Conservation (phyloP, 2,113 vertebrate species). For the Brachionichthys hirsutus region DNA sequence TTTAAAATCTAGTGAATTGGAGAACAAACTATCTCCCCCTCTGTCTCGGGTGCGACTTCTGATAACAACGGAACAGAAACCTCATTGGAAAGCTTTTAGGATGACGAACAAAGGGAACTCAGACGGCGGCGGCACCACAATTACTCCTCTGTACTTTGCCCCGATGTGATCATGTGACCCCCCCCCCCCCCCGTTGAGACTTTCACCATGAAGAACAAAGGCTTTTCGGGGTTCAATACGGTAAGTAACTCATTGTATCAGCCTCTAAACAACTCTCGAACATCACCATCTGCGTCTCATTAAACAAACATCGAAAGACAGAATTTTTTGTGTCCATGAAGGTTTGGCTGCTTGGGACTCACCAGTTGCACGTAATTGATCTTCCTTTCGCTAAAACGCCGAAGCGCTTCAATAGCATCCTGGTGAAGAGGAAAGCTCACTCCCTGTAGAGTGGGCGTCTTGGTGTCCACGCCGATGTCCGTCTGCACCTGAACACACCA, state of each 20-base stretch:
- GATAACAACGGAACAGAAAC: background rate
- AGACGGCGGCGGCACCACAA: conserved; percentile 41
- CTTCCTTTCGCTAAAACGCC: conserved; percentile 83
- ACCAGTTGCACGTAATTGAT: conserved; percentile 96
- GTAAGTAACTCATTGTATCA: conserved; percentile 42
- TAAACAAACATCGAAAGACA: conserved; percentile 1
- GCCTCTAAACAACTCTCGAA: conserved; percentile 11
- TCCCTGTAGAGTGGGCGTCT: conserved; percentile 93
- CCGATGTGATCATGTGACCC: conserved; percentile 49
- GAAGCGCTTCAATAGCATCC: conserved; percentile 87
- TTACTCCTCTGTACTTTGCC: conserved; percentile 49
- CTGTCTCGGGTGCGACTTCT: conserved; percentile 5
- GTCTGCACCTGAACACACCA: conserved; percentile 83
- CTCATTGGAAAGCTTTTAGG: conserved; percentile 10
- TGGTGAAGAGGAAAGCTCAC: conserved; percentile 90
- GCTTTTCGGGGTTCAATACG: conserved; percentile 34
- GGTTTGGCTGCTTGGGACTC: conserved; percentile 61
- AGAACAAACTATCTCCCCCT: background rate
- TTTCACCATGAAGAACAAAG: conserved; percentile 59
- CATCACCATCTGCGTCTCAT: background rate
- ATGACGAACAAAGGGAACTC: conserved; percentile 13
- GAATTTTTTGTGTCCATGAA: background rate
- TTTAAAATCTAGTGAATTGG: background rate
- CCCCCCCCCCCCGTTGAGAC: conserved; percentile 41
- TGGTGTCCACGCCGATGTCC: conserved; percentile 89